Evolutionary conservation across 2,888 invertebrate genomes (phyloP), one percentile per base, ranked within the genome.

Genomic region (Parnassius glacialis): DNA sequence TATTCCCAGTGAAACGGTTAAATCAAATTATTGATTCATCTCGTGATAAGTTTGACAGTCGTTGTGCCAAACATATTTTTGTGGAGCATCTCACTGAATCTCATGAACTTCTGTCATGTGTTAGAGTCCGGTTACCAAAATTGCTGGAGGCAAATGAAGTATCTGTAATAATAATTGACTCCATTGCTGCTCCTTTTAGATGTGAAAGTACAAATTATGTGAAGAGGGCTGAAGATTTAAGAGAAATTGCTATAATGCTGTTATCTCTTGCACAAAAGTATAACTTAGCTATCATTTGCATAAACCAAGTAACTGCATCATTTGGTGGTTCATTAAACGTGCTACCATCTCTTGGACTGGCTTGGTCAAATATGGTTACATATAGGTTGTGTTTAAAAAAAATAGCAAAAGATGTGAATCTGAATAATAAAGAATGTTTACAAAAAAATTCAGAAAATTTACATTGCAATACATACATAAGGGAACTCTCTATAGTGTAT

Each of bases 1-100:
- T 87, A 57, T 97, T 92, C 70, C 92, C 92, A 48, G 73, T 87
- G 20, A 90, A 83, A 68, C 79, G 92, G 68, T 87, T 85, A 71
- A 78, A 87, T 60, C 84, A 90, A 77, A 78, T 92, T 41, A 83
- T 79, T 68, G 69, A 65, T 47, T 65, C 70, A 55, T 67, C 79
- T 45, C 66, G 73, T 2, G 65, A 72, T 44, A 78, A 70, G 61
- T 65, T 68, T 64, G 43, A 66, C 45, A 57, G 54, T 43, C 78
- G 83, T 64, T 81, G 79, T 78, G 85, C 84, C 2, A 77, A 85
- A 65, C 80, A 85, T 67, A 74, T 85, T 50, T 92, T 83, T 80
- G 80, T 92, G 42, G 87, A 92, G 71, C 88, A 90, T 73, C 65
- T 91, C 1, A 87, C 84, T 16, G 92, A 92, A 66, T 70, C 83